Conservation (phyloP, 2,113 vertebrate genomes). For the Odontesthes bonariensis region DNA sequence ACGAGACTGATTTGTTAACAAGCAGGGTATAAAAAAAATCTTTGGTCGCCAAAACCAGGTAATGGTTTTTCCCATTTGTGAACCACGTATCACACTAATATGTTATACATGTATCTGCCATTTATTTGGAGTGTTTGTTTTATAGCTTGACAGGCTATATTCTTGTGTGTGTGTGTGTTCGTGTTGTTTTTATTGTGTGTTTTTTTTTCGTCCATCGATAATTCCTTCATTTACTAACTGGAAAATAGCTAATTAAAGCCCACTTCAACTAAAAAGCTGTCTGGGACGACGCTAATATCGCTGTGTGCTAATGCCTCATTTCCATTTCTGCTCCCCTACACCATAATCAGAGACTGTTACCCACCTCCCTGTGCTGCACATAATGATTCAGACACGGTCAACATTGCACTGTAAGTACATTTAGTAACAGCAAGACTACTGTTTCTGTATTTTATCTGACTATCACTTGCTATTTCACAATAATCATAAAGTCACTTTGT, state of each 20-base stretch:
- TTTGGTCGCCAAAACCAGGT: constrained; percentile 51
- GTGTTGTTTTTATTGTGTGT: constrained; percentile 65
- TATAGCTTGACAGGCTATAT: constrained; percentile 42
- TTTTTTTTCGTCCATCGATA: constrained; percentile 94
- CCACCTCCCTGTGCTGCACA: constrained; percentile 83
- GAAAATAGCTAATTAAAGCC: constrained; percentile 99
- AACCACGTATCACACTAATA: constrained; percentile 71
- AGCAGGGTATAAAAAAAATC: constrained; percentile 45
- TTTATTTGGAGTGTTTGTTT: constrained; percentile 64
- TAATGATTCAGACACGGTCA: constrained; percentile 79
- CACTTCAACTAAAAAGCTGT: constrained; percentile 99
- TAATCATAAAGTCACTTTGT: constrained; percentile 4
- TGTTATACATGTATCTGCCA: constrained; percentile 51
- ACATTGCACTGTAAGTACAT: constrained; percentile 32
- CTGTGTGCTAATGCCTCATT: constrained; percentile 86
- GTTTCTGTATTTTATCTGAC: constrained; percentile 13
- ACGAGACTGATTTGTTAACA: constrained; percentile 55
- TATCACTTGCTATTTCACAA: constrained; percentile 9
- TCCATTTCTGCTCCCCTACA: constrained; percentile 90
- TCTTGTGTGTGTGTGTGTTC: constrained; percentile 10
- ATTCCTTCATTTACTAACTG: constrained; percentile 97
- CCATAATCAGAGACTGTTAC: constrained; percentile 88
- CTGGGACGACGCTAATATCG: constrained; percentile 95
- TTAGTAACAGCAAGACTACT: constrained; percentile 24
- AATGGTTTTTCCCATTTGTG: constrained; percentile 71